Evolutionary conservation across 2,888 invertebrate genomes (phyloP).

Genomic region (Platycnemis pennipes): DNA sequence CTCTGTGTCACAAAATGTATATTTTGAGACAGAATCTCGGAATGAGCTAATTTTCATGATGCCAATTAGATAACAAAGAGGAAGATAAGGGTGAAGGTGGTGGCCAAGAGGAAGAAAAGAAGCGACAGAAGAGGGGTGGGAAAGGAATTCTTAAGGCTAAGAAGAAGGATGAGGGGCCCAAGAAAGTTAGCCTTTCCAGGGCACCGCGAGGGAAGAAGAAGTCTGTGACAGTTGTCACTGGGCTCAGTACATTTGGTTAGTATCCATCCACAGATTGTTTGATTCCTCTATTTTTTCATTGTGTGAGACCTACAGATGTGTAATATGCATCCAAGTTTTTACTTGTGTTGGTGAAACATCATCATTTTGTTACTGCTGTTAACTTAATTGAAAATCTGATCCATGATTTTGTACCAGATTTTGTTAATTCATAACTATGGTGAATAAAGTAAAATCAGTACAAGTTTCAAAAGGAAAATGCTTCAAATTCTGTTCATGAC

Average conservation of each 20-base stretch:
- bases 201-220: constrained; percentile 99
- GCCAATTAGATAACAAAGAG: constrained; percentile 75
- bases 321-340: no score
- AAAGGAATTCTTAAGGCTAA: constrained; percentile 97
- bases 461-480: no score
- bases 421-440: no score
- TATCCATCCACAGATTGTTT: background rate
- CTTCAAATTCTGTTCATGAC: no score
- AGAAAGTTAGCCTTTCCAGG: constrained; percentile 91
- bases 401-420: no score
- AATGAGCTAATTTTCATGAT: constrained; percentile 46
- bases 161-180: constrained; percentile 95
- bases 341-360: no score
- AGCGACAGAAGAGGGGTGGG: constrained; percentile 97
- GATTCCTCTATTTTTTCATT: background rate
- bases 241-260: constrained; percentile 95
- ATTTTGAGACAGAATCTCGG: background rate
- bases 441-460: no score
- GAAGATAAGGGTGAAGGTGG: constrained; percentile 83
- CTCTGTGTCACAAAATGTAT: background rate
- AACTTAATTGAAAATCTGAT: no score
- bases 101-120: constrained; percentile 94
- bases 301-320: background rate
- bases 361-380: no score
- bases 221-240: constrained; percentile 98